These are phyloP conservation scores for Nemapogon koenigi DNA, from an alignment of 2,888 invertebrate genomes.

Conservation along the genomic window DNA sequence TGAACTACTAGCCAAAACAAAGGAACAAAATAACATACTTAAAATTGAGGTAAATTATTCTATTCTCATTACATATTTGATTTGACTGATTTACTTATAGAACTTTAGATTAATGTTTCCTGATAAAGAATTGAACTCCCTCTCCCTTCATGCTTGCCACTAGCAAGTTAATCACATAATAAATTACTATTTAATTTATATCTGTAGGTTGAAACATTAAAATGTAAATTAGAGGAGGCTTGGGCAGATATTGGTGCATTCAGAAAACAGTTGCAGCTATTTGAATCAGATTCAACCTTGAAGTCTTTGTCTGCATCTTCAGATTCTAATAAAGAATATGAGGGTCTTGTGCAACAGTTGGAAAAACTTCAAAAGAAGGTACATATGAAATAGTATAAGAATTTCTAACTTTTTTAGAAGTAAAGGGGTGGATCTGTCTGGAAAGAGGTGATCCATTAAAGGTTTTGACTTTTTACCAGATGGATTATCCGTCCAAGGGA, in stretches of 20 bases:
- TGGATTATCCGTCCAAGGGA: too few relatives aligned
- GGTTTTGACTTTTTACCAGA: too few relatives aligned
- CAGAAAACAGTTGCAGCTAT: conserved; percentile 49
- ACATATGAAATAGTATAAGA: conserved; percentile 12
- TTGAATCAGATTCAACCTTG: conserved; percentile 9
- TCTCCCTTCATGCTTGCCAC: too few relatives aligned
- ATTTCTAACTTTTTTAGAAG: too few relatives aligned
- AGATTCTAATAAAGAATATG: conserved; percentile 58
- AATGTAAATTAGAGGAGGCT: conserved; percentile 73
- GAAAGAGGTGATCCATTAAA: too few relatives aligned
- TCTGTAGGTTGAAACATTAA: conserved; percentile 68
- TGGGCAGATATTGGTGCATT: conserved; percentile 73
- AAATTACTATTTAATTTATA: too few relatives aligned
- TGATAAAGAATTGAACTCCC: too few relatives aligned
- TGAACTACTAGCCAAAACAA: conserved; percentile 63
- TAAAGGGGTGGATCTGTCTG: too few relatives aligned
- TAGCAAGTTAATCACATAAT: too few relatives aligned
- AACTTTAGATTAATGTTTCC: too few relatives aligned
- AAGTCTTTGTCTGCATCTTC: conserved; percentile 19
- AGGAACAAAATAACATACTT: conserved; percentile 65
- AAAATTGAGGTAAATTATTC: conserved; percentile 46
- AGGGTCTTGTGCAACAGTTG: conserved; percentile 71
- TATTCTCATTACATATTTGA: neutral
- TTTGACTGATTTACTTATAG: neutral
- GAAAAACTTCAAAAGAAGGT: conserved; percentile 72